Evolutionary conservation across 2,113 vertebrate genomes (phyloP).

Genomic region (Laticauda laticaudata): DNA sequence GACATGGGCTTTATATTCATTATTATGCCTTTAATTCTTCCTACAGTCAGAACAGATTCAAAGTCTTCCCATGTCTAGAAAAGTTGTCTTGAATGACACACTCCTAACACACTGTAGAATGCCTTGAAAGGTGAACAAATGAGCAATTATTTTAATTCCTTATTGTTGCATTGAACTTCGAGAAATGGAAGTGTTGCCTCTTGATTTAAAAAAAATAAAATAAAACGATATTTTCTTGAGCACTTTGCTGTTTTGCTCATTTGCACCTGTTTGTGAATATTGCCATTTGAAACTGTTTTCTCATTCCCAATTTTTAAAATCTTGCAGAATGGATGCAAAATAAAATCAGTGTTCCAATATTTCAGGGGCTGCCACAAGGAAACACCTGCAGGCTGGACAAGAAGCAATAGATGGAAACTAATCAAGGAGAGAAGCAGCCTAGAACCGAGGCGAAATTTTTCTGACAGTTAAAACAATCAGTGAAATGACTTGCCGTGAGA

Average conservation of each 20-base stretch:
- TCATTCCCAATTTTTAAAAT: neutral
- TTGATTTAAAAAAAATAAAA: neutral
- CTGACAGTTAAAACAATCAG: neutral
- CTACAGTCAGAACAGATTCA: neutral
- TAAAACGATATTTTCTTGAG: neutral
- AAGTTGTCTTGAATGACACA: neutral
- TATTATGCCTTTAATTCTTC: neutral
- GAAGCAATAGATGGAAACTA: neutral
- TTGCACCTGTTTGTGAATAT: neutral
- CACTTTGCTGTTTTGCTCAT: neutral
- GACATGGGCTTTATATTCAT: neutral
- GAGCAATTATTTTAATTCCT: neutral
- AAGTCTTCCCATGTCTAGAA: neutral
- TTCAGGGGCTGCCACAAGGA: neutral
- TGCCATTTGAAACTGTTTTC: neutral
- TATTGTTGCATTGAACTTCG: neutral
- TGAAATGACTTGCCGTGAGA: neutral
- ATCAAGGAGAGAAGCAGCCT: neutral
- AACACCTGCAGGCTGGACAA: neutral
- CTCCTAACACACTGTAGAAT: neutral
- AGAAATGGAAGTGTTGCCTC: neutral
- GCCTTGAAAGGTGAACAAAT: neutral
- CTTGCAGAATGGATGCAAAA: neutral
- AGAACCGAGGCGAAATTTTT: neutral
- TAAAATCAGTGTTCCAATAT: too few relatives aligned